Conservation (phyloP, 2,797 vertebrate species). For the Premnoplex brunnescens region DNA sequence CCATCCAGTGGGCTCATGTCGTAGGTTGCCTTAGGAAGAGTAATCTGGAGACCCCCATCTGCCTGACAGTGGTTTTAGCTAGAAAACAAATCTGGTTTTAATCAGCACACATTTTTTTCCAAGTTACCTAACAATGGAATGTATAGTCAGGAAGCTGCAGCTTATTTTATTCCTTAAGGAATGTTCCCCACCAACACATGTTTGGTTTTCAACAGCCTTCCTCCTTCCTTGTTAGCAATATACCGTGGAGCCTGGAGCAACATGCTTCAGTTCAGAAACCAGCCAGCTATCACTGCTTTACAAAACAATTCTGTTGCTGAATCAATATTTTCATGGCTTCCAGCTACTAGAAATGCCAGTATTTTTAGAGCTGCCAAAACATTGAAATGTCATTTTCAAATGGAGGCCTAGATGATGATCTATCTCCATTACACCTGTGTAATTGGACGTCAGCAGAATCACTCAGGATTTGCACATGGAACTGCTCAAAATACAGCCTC, state of each 20-base stretch:
- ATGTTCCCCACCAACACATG: background rate
- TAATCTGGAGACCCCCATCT: background rate
- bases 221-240: constrained; percentile 52
- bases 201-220: constrained; percentile 6
- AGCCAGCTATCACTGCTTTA: constrained; percentile 43
- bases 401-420: constrained; percentile 15
- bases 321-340: constrained; percentile 65
- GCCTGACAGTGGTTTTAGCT: constrained; percentile 48
- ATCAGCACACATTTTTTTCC: constrained; percentile 18
- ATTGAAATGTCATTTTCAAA: constrained; percentile 40
- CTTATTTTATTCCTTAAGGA: constrained; percentile 6
- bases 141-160: background rate
- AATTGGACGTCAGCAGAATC: background rate
- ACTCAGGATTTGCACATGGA: background rate
- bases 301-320: constrained; percentile 57
- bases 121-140: constrained; percentile 8
- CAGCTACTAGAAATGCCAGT: constrained; percentile 45
- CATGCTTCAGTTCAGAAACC: constrained; percentile 20
- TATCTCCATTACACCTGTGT: background rate
- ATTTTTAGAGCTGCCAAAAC: constrained; percentile 32
- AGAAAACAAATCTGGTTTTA: background rate
- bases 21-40: constrained; percentile 43
- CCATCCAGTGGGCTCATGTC: constrained; percentile 53
- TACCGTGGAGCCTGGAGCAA: constrained; percentile 20
- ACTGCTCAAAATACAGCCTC: background rate